Percentiles rank a stretch among this genome's conserved stretches.
Conservation (phyloP, 2,113 vertebrate genomes). For the Catagonus wagneri region DNA sequence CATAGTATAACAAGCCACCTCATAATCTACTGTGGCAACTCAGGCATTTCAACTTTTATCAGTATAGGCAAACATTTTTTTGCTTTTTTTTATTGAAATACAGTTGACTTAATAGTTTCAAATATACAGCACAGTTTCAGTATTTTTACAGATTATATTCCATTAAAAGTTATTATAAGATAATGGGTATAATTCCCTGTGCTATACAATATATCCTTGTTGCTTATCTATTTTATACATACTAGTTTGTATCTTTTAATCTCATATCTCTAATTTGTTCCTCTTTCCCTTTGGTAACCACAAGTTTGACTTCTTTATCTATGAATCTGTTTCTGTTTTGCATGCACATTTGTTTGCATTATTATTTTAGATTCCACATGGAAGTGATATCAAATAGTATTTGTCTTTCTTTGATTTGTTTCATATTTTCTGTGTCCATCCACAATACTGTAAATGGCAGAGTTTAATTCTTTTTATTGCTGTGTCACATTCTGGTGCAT, state of each 20-base stretch:
- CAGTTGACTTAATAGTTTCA: neutral
- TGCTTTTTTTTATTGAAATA: neutral
- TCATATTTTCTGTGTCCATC: neutral
- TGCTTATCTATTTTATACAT: neutral
- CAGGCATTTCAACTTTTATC: neutral
- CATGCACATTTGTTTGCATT: neutral
- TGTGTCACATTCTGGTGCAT: neutral
- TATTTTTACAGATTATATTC: neutral
- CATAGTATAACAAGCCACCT: neutral
- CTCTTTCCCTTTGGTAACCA: neutral
- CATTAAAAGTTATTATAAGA: neutral
- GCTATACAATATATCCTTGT: neutral
- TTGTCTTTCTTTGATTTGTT: neutral
- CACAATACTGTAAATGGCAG: neutral
- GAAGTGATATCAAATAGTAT: neutral
- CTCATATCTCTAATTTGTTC: neutral
- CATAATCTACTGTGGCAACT: constrained; percentile 23
- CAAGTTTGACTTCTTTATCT: neutral
- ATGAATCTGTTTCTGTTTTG: neutral
- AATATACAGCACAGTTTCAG: neutral
- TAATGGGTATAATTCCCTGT: neutral
- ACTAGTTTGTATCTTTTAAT: neutral
- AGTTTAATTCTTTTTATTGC: neutral
- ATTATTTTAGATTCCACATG: neutral
- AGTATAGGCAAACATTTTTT: neutral